phyloP scores from a whole-genome alignment of 1,140 invertebrate species.

The Euschistus heros region DNA sequence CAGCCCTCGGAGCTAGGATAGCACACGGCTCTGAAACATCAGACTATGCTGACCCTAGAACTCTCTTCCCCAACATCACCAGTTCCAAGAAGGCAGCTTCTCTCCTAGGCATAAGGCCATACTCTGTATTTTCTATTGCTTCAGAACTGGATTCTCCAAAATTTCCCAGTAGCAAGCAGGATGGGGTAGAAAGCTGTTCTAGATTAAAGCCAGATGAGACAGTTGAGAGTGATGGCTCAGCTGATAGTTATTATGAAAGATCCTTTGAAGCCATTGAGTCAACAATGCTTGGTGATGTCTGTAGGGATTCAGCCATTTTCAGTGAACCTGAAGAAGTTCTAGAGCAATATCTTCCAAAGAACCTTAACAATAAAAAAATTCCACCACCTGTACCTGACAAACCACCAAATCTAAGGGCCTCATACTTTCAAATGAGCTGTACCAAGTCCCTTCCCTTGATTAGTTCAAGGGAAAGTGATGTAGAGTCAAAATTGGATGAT shows the following conservation, averaged over 20 bases:
- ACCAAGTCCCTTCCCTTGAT: neutral
- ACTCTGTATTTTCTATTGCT: slow-evolving; percentile 34
- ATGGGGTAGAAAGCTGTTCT: slow-evolving; percentile 33
- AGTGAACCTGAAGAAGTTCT: slow-evolving; percentile 53
- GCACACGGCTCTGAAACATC: slow-evolving; percentile 50
- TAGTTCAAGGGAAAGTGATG: slow-evolving; percentile 23
- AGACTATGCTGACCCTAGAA: slow-evolving; percentile 70
- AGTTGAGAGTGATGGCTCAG: slow-evolving; percentile 36
- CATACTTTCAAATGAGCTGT: neutral
- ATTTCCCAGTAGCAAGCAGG: slow-evolving; percentile 27
- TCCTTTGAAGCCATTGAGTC: slow-evolving; percentile 63
- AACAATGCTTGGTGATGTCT: slow-evolving; percentile 48
- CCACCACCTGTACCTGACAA: slow-evolving; percentile 36
- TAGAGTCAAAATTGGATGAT: slow-evolving; percentile 30
- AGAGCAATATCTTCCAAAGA: slow-evolving; percentile 21
- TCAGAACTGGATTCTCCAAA: slow-evolving; percentile 53
- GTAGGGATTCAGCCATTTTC: slow-evolving; percentile 73
- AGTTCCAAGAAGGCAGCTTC: slow-evolving; percentile 41
- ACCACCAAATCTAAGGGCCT: slow-evolving; percentile 25
- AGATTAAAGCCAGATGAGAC: slow-evolving; percentile 29
- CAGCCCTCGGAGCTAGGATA: slow-evolving; percentile 70
- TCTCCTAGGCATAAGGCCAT: slow-evolving; percentile 30
- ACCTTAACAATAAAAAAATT: slow-evolving; percentile 1
- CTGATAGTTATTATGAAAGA: slow-evolving; percentile 61
- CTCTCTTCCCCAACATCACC: slow-evolving; percentile 44